Base-by-base conservation (phyloP, 2,888 invertebrate species). In the Pilophorus perplexus region DNA sequence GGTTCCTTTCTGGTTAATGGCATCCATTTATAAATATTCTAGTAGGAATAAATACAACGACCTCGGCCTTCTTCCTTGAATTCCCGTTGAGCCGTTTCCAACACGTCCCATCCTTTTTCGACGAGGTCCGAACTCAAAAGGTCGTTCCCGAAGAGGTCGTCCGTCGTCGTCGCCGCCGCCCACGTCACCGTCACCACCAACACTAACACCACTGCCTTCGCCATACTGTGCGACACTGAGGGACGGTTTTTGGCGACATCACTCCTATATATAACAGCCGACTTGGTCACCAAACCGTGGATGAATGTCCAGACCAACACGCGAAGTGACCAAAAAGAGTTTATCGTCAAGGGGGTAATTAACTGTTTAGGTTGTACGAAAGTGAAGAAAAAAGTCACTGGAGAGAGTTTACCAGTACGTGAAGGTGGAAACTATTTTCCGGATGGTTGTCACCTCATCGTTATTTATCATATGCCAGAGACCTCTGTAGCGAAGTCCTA, bases 11-110 rank as follows among this genome's bases (percentile, higher is more conserved):
- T n/a, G n/a, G n/a, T n/a, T n/a, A n/a, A n/a, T n/a, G n/a, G n/a
- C n/a, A n/a, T n/a, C n/a, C n/a, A n/a, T n/a, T n/a, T n/a, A n/a
- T n/a, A n/a, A n/a, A n/a, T n/a, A n/a, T n/a, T n/a, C n/a, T n/a
- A n/a, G n/a, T n/a, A n/a, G 38, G 38, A 57, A 2, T 20, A 48
- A 62, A 62, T 62, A 62, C 62, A 62, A 62, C 62, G 38, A 65
- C 64, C 64, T 65, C 64, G 64, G 27, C 64, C 42, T 65, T 65
- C 64, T 59, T 59, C 59, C 18, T 42, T 59, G 23, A 59, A 40
- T 12, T 42, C 59, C n/a, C 14, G 22, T 16, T 40, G 23, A 14
- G 59, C 42, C 2, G 25, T 40, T 10, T 59, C 59, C 14, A 59
- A 59, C 16, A 42, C 8, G 27, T 59, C 59, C 42, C 25, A 27